Evolutionary conservation across 2,113 vertebrate species (phyloP), one percentile per base, ranked within the genome.

Genomic region (Nicator chloris): DNA sequence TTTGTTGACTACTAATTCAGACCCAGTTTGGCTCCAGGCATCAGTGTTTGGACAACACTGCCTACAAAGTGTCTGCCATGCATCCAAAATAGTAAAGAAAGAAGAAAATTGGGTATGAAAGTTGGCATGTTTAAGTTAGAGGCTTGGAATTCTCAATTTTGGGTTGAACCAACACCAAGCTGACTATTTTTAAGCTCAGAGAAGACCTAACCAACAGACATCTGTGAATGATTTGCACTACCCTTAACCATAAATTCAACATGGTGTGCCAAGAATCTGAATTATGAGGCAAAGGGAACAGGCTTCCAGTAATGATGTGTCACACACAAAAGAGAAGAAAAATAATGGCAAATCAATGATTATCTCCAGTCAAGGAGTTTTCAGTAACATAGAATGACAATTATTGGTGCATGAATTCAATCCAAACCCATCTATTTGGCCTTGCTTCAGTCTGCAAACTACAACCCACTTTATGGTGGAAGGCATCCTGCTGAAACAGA

Each of bases 221-320:
- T 87, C 91, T 96, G 93, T 82, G 73, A 95, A 88, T 94, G 45
- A 93, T 98, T 97, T 97, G 65, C 86, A 84, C 56, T 90, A 69
- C 54, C 64, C 88, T 90, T 96, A 66, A 59, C 70, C 61, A 95
- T 96, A 97, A 98, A 97, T 86, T 95, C 84, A 90, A 37, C 2
- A 15, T 51, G 31, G 63, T 93, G 70, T 88, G 90, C 91, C 94
- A 97, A 97, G 91, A 97, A 95, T 95, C 82, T 92, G 79, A 98
- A 96, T 97, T 97, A 97, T 92, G 92, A 98, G 50, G 77, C 77
- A 97, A 94, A 59, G 21, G 45, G 42, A 91, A 65, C 49, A 96
- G 79, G 33, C 60, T 92, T 96, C 64, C 79, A 90, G 61, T 97
- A 98, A 98, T 96, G 93, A 98, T 93, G 93, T 96, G 85, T 97